Evolutionary conservation across 2,888 invertebrate genomes (phyloP), one percentile per base, ranked within the genome.

Genomic region (Meliscaeva auricollis): DNA sequence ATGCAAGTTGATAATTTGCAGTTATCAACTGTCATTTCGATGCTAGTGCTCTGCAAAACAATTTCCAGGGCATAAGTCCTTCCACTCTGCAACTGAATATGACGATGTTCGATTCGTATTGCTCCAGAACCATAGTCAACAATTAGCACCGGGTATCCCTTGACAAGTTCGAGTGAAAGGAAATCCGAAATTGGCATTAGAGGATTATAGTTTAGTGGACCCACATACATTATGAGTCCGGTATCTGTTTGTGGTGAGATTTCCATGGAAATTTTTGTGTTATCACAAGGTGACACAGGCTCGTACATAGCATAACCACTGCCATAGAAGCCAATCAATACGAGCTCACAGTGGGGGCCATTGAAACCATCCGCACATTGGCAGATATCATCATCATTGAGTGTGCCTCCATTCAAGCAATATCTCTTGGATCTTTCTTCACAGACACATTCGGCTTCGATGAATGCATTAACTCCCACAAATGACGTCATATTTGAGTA

Each of bases 401-500:
- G 93, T 0, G 94, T 93, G 50, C 95, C 98, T 87, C 97, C 97
- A 90, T 98, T 97, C 72, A 96, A 93, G 89, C 97, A 97, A 0
- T 94, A 91, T 0, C 93, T 92, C 73, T 94, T 93, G n/a, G 87
- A 80, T 17, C 87, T 66, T 0, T 89, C 90, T 87, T 90, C 90
- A 87, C 97, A 97, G 0, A 94, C 94, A 89, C 98, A 98, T 60
- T 95, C 94, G 0, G 97, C 95, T 90, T 96, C 95, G 0, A 97
- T 96, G 38, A 96, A 93, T 0, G 97, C 97, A 22, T 95, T 95
- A 0, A 99, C 97, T 0, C 99, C 99, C 13, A 99, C 97, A 90
- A 99, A 97, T 3, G 98, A 97, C 0, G 98, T 97, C 1, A 95
- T 96, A 90, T 99, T 99, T 0, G 98, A 98, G 90, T 96, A 98